These are phyloP conservation scores for Brenthis ino DNA, from an alignment of 2,888 invertebrate species.

Conservation along the genomic window DNA sequence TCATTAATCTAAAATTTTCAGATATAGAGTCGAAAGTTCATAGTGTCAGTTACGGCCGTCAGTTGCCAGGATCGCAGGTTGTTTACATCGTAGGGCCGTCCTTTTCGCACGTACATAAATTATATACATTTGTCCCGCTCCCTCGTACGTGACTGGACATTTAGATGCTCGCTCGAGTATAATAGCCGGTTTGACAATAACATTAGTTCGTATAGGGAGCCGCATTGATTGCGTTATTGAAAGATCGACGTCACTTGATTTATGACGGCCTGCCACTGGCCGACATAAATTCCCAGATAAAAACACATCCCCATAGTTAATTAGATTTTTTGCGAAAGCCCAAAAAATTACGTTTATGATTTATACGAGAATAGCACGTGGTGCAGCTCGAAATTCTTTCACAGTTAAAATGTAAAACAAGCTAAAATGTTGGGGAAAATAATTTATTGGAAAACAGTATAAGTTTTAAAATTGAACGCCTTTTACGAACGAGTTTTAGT, in stretches of 20 bases:
- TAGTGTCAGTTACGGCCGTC: constrained; percentile 27
- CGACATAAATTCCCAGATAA: constrained; percentile 35
- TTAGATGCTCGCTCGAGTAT: constrained; percentile 65
- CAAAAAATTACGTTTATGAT: constrained; percentile 12
- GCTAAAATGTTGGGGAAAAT: not conserved
- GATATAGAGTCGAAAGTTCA: constrained; percentile 27
- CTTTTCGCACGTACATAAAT: constrained; percentile 44
- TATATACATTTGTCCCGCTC: constrained; percentile 45
- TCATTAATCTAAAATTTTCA: constrained; percentile 20
- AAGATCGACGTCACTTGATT: constrained; percentile 71
- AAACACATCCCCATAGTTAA: constrained; percentile 34
- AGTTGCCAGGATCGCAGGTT: constrained; percentile 28
- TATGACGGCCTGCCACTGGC: constrained; percentile 47
- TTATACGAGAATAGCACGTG: constrained; percentile 11
- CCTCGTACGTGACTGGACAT: constrained; percentile 72
- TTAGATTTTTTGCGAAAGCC: constrained; percentile 27
- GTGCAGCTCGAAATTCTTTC: not conserved
- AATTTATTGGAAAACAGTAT: not conserved
- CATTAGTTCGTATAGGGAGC: constrained; percentile 70
- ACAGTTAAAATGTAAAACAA: not conserved
- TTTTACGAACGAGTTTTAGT: too few species aligned
- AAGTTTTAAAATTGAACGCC: not conserved
- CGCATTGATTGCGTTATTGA: constrained; percentile 77
- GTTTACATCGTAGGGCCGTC: constrained; percentile 43
- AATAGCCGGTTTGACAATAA: constrained; percentile 77